phyloP scores from a whole-genome alignment of 1,140 invertebrate genomes.

The Sitobion miscanthi region DNA sequence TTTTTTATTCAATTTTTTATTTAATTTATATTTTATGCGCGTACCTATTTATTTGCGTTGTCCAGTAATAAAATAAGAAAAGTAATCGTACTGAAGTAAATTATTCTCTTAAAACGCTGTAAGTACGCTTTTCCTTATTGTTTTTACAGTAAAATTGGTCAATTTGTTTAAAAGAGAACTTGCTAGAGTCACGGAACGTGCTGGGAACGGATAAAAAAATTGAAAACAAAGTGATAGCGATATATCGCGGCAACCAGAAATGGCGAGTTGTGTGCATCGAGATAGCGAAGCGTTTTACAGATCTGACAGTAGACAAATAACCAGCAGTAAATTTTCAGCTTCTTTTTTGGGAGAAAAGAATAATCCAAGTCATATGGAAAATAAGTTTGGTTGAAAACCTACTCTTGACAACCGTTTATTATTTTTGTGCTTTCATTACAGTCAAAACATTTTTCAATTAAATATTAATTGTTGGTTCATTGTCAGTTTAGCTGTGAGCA shows the following conservation, averaged over 20 bases:
- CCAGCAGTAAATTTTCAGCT: constrained; percentile 34
- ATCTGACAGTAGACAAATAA: constrained; percentile 53
- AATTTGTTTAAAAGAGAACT: constrained; percentile 43
- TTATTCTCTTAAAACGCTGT: not conserved
- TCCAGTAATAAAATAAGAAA: not conserved
- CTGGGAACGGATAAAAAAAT: not conserved
- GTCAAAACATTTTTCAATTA: not conserved
- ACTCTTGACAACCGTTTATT: not conserved
- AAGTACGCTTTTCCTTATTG: constrained; percentile 12
- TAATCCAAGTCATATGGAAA: constrained; percentile 15
- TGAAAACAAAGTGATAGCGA: constrained; percentile 51
- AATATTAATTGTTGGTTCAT: not conserved
- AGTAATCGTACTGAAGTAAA: not conserved
- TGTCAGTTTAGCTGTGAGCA: not conserved
- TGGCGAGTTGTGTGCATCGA: constrained; percentile 13
- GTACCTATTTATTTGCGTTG: not conserved
- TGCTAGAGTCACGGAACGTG: not conserved
- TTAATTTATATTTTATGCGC: not conserved
- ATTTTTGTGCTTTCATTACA: not conserved
- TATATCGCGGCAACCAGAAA: constrained; percentile 27
- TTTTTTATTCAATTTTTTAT: not conserved
- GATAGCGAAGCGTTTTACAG: constrained; percentile 29
- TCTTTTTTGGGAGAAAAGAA: not conserved
- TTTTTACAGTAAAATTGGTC: constrained; percentile 45
- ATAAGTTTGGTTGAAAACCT: not conserved